Evolutionary conservation across 2,888 invertebrate genomes (phyloP), one percentile per base, ranked within the genome.

Genomic region (Ectobius pallidus): DNA sequence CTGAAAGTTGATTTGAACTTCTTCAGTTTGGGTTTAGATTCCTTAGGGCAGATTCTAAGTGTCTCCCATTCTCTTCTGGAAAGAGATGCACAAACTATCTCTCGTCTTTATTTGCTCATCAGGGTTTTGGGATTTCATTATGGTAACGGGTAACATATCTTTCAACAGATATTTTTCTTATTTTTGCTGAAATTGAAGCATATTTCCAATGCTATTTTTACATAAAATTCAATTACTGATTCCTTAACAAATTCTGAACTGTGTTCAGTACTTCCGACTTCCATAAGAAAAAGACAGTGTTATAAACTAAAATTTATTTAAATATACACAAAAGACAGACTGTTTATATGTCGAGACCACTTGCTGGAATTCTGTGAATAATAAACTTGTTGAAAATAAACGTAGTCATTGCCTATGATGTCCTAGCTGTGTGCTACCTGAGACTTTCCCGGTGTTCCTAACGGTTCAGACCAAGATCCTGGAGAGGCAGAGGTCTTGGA

Each of bases 321-420:
- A n/a, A n/a, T n/a, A n/a, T n/a, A n/a, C n/a, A n/a, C n/a, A n/a
- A n/a, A n/a, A n/a, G 44, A 18, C 18, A 49, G n/a, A 25, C 2
- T 20, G 18, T 52, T 22, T 52, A 22, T 9, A 30, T 58, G 58
- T 30, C 27, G 58, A 30, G 18, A 27, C 14, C 30, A 30, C n/a
- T 58, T 58, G n/a, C 30, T 30, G 58, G 58, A 25, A 30, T 30
- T 30, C 58, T 58, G n/a, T 30, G 30, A 30, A 30, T 58, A 58
- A 58, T 58, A 58, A 58, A 58, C 1, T 58, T 58, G 58, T 58
- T 58, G 3, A 14, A 32, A 34, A 34, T n/a, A n/a, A n/a, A n/a
- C n/a, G n/a, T n/a, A n/a, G n/a, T n/a, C n/a, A n/a, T n/a, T n/a
- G n/a, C n/a, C n/a, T n/a, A n/a, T n/a, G n/a, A n/a, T n/a, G n/a